Percentiles rank a stretch among this genome's conserved stretches.
Evolutionary conservation across 2,888 invertebrate genomes (phyloP).

Genomic region (Caenorhabditis angaria): DNA sequence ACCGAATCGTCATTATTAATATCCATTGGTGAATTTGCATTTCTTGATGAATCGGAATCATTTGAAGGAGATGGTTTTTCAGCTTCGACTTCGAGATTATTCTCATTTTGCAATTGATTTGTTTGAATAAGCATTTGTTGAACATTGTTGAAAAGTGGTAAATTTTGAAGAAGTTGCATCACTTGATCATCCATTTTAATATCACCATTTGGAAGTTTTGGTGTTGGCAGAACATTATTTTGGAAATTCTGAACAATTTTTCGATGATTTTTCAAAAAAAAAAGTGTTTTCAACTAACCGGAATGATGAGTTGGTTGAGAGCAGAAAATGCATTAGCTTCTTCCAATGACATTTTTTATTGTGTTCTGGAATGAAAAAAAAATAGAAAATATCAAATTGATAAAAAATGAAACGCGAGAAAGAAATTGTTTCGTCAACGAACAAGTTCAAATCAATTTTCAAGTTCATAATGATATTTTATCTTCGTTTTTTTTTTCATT

Average conservation of each 20-base stretch:
- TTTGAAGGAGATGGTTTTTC: constrained; percentile 8
- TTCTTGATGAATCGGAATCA: not conserved
- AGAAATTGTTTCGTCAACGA: constrained; percentile 37
- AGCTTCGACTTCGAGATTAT: not conserved
- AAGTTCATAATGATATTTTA: not conserved
- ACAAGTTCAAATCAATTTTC: constrained; percentile 32
- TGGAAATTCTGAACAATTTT: constrained; percentile 1
- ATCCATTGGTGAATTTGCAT: not conserved
- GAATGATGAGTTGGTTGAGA: constrained; percentile 27
- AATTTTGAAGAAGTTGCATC: not conserved
- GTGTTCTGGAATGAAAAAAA: not conserved
- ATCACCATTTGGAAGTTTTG: not conserved
- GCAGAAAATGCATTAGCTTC: constrained; percentile 36
- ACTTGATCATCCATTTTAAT: constrained; percentile 4
- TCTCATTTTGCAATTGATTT: not conserved
- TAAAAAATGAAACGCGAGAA: constrained; percentile 6
- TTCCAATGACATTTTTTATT: constrained; percentile 17
- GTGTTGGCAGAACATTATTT: not conserved
- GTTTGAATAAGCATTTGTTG: constrained; percentile 6
- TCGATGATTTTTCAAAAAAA: not conserved
- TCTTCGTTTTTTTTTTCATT: constrained; percentile 1
- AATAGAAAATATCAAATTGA: not conserved
- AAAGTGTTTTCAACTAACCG: constrained; percentile 9
- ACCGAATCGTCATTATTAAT: not conserved
- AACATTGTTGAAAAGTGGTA: not conserved